phyloP scores from a whole-genome alignment of 1,140 invertebrate genomes.

The Platyscapa corneri region DNA sequence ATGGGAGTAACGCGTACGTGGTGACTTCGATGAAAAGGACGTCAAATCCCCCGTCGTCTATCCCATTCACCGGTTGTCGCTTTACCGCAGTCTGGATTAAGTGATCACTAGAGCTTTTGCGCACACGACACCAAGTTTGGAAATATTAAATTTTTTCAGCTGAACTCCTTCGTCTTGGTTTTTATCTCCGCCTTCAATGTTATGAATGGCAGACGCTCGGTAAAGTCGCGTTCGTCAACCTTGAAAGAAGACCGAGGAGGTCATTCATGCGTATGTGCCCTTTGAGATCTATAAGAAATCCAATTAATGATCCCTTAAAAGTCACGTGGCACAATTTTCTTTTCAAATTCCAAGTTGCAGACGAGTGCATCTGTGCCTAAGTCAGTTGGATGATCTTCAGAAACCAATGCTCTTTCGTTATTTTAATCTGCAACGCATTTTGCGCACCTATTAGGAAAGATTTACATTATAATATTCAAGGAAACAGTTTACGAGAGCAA shows the following conservation, averaged over 20 bases:
- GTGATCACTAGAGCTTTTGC: not conserved
- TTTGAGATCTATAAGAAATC: not conserved
- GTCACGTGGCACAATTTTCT: no score
- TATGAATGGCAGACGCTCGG: not conserved
- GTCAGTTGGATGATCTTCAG: no score
- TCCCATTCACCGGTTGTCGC: not conserved
- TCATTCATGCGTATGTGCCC: not conserved
- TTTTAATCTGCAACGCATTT: no score
- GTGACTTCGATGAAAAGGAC: not conserved
- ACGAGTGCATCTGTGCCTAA: no score
- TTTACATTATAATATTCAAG: no score
- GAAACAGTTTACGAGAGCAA: no score
- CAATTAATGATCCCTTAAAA: no score
- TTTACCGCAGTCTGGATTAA: not conserved
- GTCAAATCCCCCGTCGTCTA: not conserved
- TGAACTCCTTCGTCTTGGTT: not conserved
- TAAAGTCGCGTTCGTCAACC: not conserved
- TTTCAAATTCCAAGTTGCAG: no score
- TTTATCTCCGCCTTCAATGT: not conserved
- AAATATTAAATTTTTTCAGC: not conserved
- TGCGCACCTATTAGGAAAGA: no score
- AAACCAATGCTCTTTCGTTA: no score
- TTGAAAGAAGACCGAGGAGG: not conserved
- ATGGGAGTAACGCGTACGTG: not conserved
- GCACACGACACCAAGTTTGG: not conserved